phyloP scores from a whole-genome alignment of 2,113 vertebrate species.

The Procavia capensis region DNA sequence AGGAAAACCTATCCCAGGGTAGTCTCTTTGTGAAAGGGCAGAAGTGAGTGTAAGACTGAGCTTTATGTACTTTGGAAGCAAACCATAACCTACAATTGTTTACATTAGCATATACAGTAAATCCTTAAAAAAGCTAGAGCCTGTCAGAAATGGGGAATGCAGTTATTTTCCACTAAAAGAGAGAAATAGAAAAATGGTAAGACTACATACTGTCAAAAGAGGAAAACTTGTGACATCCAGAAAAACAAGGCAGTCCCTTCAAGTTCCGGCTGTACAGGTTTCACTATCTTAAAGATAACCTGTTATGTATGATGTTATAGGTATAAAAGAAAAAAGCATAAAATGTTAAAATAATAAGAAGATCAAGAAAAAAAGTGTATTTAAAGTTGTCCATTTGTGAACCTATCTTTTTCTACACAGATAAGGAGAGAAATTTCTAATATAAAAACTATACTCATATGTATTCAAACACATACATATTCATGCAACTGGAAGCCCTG shows the following conservation, averaged over 20 bases:
- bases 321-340: neutral
- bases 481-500: no score
- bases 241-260: no score
- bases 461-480: no score
- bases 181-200: no score
- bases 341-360: neutral
- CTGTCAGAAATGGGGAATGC: no score
- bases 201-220: no score
- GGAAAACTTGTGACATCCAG: no score
- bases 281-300: neutral
- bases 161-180: no score
- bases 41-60: neutral
- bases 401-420: neutral
- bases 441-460: neutral
- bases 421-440: neutral
- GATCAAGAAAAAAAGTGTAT: neutral
- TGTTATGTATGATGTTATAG: neutral
- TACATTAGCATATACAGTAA: neutral
- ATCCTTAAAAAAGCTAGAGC: no score
- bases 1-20: neutral
- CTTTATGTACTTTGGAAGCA: constrained; percentile 9
- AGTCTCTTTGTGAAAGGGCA: neutral
- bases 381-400: neutral
- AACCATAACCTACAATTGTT: neutral
- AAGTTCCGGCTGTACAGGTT: no score